Base-by-base conservation (phyloP, 2,113 vertebrate species). In the Eulemur macaco region DNA sequence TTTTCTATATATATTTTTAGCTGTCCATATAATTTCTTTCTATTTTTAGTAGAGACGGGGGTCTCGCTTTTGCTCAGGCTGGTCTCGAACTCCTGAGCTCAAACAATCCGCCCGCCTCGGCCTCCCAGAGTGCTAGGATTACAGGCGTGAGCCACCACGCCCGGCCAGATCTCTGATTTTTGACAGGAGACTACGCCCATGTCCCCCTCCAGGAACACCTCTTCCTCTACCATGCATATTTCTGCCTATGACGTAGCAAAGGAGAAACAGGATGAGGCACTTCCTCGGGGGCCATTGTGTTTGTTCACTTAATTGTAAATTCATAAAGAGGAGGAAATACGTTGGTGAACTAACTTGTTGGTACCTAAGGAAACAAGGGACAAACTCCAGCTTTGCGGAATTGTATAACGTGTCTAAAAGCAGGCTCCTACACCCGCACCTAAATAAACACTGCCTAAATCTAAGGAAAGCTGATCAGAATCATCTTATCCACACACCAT, bases 291-390 rank as follows among this genome's bases (percentile, higher is more conserved):
- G 47, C 39, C 81, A 64, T 0, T 89, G 76, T 76, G 81, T 64
- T 84, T 47, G 23, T 34, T 37, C 82, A 68, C 47, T 31, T 52
- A 21, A 88, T 10, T 78, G 47, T 56, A 63, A 69, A 90, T 69
- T 82, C 73, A 64, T 5, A 42, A 31, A 97, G 52, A 69, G 69
- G 11, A 90, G 81, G 73, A 95, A 93, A 93, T 56, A 21, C n/a
- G 58, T 80, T 3, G 17, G 47, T 50, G 78, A 89, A 52, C 58
- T 76, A 52, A 74, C 9, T 69, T 63, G 39, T 29, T n/a, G 37
- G 25, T 76, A 69, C 52, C 64, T 45, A 87, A 50, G 69, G 50
- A 95, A 89, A 74, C 1, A 12, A 0, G 12, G n/a, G 21, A 17
- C 2, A 47, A 74, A 60, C 13, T 69, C 12, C 17, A 68, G 60